Evolutionary conservation across 2,113 vertebrate species (phyloP).

Genomic region (Pseudonaja textilis): DNA sequence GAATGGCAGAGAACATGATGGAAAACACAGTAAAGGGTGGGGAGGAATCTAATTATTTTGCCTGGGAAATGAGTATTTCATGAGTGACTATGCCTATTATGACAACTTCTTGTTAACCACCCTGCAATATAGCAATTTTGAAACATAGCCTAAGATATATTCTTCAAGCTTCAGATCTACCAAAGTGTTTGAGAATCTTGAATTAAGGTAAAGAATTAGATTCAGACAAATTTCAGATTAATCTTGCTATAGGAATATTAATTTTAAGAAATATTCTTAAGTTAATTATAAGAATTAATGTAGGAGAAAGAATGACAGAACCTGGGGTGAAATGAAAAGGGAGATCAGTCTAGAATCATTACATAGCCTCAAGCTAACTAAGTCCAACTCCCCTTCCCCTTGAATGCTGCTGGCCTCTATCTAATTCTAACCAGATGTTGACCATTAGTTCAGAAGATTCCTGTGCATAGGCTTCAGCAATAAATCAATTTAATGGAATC

Average conservation of each 20-base stretch:
- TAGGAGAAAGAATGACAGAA: not conserved
- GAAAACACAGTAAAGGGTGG: not conserved
- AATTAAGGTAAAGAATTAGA: not conserved
- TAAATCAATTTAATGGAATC: not conserved
- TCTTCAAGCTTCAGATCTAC: not conserved
- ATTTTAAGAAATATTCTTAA: not conserved
- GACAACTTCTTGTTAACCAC: not conserved
- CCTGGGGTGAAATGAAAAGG: not conserved
- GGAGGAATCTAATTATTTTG: not conserved
- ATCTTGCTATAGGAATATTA: not conserved
- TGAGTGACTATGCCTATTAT: not conserved
- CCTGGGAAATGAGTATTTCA: not conserved
- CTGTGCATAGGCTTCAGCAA: not conserved
- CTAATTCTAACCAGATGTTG: not conserved
- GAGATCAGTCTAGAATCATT: not conserved
- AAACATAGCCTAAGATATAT: not conserved
- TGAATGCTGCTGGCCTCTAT: not conserved
- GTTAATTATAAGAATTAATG: not conserved
- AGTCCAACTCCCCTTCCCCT: not conserved
- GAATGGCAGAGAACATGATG: not conserved
- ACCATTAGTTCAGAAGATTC: not conserved
- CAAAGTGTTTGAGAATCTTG: not conserved
- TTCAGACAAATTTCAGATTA: not conserved
- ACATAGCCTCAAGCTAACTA: not conserved
- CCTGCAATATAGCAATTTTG: not conserved